These are phyloP conservation scores for Syngnathus floridae DNA, from an alignment of 2,113 vertebrate genomes.

Conservation along the genomic window DNA sequence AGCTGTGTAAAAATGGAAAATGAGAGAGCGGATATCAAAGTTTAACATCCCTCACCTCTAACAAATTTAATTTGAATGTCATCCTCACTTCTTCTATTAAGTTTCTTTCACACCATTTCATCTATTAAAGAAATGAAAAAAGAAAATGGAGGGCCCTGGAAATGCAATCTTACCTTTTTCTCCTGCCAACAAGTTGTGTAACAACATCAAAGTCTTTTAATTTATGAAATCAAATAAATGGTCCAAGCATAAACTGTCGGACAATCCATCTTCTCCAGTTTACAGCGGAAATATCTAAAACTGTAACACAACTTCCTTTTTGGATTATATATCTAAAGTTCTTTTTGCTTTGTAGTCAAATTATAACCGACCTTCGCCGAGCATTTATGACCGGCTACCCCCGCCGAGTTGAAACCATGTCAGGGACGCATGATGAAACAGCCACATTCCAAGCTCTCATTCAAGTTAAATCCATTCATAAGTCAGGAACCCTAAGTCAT, in stretches of 20 bases:
- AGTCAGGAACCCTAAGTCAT: constrained; percentile 11
- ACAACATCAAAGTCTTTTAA: constrained; percentile 17
- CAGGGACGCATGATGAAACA: not conserved
- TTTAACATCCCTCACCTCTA: too few relatives aligned
- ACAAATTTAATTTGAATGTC: not conserved
- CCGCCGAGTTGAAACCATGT: not conserved
- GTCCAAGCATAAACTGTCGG: constrained; percentile 10
- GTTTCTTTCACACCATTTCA: not conserved
- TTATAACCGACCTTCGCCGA: constrained; percentile 12
- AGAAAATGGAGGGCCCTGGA: not conserved
- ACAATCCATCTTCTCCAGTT: constrained; percentile 19
- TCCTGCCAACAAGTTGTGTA: constrained; percentile 19
- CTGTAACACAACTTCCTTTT: constrained; percentile 18
- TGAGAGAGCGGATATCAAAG: too few relatives aligned
- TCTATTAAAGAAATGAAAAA: not conserved
- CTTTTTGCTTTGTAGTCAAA: constrained; percentile 29
- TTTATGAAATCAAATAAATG: constrained; percentile 26
- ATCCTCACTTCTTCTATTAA: not conserved
- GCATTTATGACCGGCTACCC: constrained; percentile 11
- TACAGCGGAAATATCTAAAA: constrained; percentile 34
- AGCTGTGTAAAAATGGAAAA: too few relatives aligned
- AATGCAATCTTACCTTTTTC: constrained; percentile 2
- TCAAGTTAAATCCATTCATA: constrained; percentile 6
- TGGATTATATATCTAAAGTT: constrained; percentile 12
- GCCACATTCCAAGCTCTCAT: not conserved